Base-by-base conservation (phyloP, 30 jellyfish, hydroid and myxozoan species). In the Phacellophora camtschatica region DNA sequence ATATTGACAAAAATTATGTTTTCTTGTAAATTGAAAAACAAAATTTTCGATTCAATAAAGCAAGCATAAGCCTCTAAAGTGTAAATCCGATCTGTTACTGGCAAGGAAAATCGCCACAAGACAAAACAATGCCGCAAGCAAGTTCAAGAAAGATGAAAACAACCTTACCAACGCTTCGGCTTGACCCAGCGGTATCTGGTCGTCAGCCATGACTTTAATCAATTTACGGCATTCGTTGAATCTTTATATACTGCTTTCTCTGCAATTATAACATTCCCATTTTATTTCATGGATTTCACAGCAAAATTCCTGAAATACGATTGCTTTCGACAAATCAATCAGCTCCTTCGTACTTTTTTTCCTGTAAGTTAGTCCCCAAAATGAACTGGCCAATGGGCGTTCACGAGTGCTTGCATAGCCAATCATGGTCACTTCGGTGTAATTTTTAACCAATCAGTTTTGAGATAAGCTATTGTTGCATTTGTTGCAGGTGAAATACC, bases 161-260 rank as follows among this genome's bases (percentile, higher is more conserved):
- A 1, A 13, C 28, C 95, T 72, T 46, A 75, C 95, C 95, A 84
- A 36, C 19, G 88, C 74, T 55, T 84, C 95, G 13, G 77, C 83
- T 49, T 72, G 85, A 4, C 88, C 95, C 27, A 84, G 88, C 36
- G 88, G 88, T 16, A 84, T 49, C 45, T 84, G 71, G 72, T 84
- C 95, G 36, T 71, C 95, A 49, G 95, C 84, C 95, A 84, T 84
- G 46, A 11, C 48, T 1, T 31, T 29, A 3, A 32, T 18, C 36
- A 13, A 72, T 23, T n/a, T 35, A 16, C 20, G 37, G 5, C 86
- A 53, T 31, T 50, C 54, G 54, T 33, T 16, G 18, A 5, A 15
- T 16, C 48, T 30, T 20, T 33, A 32, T 35, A 2, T 51, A 24
- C n/a, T n/a, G n/a, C n/a, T n/a, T n/a, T n/a, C n/a, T 42, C 57